Conservation (phyloP, 2,797 vertebrate species). For the Jordanella pulchra region DNA sequence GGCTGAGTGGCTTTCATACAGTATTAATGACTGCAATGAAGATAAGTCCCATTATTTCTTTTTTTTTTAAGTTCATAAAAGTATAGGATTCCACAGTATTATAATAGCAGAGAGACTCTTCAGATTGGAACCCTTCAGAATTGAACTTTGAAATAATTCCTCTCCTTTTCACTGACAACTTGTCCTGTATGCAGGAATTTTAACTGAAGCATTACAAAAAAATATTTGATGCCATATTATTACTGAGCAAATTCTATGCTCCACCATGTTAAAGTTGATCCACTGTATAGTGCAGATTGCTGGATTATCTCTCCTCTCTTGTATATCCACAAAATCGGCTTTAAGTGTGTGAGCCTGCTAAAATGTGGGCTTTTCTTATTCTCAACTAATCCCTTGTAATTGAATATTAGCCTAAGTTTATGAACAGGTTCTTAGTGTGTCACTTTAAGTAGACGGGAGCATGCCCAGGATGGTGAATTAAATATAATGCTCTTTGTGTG, state of each 20-base stretch:
- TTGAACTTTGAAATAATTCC: conserved; percentile 49
- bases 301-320: background rate
- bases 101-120: conserved; percentile 64
- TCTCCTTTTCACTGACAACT: conserved; percentile 36
- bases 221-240: conserved; percentile 63
- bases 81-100: conserved; percentile 55
- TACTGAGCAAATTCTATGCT: conserved; percentile 61
- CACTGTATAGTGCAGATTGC: conserved; percentile 35
- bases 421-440: conserved; percentile 58
- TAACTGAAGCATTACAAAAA: conserved; percentile 40
- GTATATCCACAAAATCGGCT: conserved; percentile 72
- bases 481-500: conserved; percentile 42
- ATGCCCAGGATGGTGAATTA: conserved; percentile 39
- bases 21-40: conserved; percentile 73
- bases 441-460: conserved; percentile 43
- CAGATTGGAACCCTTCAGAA: conserved; percentile 62
- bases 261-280: conserved; percentile 54
- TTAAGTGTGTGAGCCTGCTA: conserved; percentile 68
- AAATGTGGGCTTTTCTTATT: conserved; percentile 62
- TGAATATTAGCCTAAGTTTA: conserved; percentile 79
- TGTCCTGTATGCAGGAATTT: conserved; percentile 50
- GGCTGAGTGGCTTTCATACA: conserved; percentile 69
- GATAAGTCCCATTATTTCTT: conserved; percentile 76
- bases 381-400: conserved; percentile 74
- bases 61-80: conserved; percentile 68